phyloP scores from a whole-genome alignment of 2,113 vertebrate species.

The Excalfactoria chinensis region DNA sequence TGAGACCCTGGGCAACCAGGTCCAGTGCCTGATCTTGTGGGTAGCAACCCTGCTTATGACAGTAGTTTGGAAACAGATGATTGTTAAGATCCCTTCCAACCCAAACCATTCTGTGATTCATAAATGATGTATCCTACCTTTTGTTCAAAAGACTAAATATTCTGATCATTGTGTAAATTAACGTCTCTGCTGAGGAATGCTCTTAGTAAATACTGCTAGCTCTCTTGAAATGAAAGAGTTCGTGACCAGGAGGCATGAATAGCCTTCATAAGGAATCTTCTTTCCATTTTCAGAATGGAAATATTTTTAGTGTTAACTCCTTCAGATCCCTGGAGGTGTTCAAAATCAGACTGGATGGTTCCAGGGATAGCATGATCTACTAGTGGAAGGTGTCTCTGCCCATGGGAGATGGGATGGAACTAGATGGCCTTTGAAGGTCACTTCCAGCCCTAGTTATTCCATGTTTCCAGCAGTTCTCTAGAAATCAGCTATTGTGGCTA shows the following conservation, averaged over 20 bases:
- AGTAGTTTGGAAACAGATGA: background rate
- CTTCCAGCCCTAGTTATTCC: background rate
- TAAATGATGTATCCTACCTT: background rate
- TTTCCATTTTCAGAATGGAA: background rate
- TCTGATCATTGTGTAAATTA: fast-evolving
- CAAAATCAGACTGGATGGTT: background rate
- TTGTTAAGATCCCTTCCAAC: background rate
- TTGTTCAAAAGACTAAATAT: background rate
- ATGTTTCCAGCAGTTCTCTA: background rate
- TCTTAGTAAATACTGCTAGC: background rate
- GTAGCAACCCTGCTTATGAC: too few species aligned
- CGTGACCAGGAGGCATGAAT: background rate
- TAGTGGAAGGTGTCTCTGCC: background rate
- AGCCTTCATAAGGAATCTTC: background rate
- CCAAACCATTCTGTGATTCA: background rate
- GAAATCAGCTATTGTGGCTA: background rate
- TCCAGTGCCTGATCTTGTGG: too few species aligned
- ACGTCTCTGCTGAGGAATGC: background rate
- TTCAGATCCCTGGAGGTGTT: background rate
- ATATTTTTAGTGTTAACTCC: background rate
- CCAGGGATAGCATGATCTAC: background rate
- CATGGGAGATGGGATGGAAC: background rate
- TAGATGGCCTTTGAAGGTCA: background rate
- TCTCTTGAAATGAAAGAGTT: background rate
- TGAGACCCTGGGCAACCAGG: too few species aligned